Percentiles rank a stretch among this genome's conserved stretches.
Evolutionary conservation across 2,797 vertebrate species (phyloP).

Genomic region (Myotis daubentonii): DNA sequence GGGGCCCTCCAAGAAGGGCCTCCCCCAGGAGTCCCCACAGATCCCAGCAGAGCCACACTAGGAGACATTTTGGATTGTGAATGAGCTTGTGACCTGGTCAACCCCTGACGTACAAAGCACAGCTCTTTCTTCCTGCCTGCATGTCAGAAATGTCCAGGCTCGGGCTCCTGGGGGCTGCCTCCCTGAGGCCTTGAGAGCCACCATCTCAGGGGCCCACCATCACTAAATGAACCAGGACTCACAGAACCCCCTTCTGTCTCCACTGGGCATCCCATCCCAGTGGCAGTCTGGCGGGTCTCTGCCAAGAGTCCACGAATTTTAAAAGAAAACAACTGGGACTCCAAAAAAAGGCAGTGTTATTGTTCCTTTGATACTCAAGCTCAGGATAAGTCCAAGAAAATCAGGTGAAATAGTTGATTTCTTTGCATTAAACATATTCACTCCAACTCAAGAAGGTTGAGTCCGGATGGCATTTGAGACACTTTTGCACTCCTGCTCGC

Average conservation of each 20-base stretch:
- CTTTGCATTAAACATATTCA: not conserved
- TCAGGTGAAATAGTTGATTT: not conserved
- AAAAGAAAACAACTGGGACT: not conserved
- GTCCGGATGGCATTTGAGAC: not conserved
- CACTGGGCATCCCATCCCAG: not conserved
- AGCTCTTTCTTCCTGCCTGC: not conserved
- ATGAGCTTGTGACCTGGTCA: not conserved
- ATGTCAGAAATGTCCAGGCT: too few species aligned
- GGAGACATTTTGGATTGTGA: not conserved
- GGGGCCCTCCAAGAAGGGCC: not conserved
- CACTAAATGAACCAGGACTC: not conserved
- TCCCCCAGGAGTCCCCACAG: not conserved
- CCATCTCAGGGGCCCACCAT: too few species aligned
- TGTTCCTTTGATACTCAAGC: not conserved
- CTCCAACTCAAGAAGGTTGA: not conserved
- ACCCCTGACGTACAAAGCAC: not conserved
- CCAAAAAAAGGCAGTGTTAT: too few species aligned
- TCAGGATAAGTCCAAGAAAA: not conserved
- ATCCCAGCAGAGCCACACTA: not conserved
- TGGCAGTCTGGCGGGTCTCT: not conserved
- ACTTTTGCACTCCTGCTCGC: not conserved
- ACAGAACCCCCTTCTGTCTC: not conserved
- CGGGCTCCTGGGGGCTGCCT: not conserved
- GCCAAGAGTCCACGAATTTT: not conserved
- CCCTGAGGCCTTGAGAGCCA: not conserved